phyloP scores from a whole-genome alignment of 2,113 vertebrate genomes.

The Progne subis region DNA sequence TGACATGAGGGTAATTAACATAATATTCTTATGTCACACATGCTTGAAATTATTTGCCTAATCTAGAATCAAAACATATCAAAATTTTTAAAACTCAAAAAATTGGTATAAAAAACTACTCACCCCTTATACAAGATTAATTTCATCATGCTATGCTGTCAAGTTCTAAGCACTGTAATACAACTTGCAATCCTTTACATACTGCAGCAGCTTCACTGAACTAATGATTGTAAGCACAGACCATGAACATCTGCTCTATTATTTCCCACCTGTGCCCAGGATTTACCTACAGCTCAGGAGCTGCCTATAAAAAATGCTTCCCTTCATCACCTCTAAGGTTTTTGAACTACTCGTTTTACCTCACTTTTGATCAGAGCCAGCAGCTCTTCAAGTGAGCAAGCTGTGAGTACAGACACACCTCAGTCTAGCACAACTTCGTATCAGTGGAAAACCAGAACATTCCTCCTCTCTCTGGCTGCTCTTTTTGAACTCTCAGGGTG shows the following conservation, averaged over 20 bases:
- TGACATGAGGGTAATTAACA: background rate
- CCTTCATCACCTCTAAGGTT: background rate
- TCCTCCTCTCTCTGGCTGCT: background rate
- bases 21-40: background rate
- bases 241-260: background rate
- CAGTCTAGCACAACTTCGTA: background rate
- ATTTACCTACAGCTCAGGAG: background rate
- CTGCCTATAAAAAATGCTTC: background rate
- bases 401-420: background rate
- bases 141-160: background rate
- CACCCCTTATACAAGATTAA: background rate
- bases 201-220: background rate
- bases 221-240: background rate
- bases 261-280: background rate
- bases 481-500: background rate
- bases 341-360: background rate
- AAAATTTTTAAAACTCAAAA: background rate
- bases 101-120: background rate
- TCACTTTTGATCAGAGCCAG: background rate
- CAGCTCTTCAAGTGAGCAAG: background rate
- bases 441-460: background rate
- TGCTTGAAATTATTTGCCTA: background rate
- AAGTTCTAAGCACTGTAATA: background rate
- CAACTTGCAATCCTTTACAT: background rate
- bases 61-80: background rate